Percentiles rank a stretch among this genome's conserved stretches.
phyloP scores from a whole-genome alignment of 2,888 invertebrate species.

The Platycheirus rosarum region DNA sequence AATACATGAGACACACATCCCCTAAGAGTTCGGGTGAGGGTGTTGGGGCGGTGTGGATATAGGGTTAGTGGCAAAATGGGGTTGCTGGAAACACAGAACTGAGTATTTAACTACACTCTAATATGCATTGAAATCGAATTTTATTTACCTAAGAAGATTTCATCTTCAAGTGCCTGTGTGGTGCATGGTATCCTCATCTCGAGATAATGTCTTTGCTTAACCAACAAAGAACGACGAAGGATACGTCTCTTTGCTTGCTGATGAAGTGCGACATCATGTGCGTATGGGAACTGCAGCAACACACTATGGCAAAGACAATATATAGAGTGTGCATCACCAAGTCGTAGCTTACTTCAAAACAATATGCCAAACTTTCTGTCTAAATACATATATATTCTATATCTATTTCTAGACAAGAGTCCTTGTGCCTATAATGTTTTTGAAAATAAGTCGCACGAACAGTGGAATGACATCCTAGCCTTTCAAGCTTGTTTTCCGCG shows the following conservation, averaged over 20 bases:
- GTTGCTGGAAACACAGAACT: constrained; percentile 28
- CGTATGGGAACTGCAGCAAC: background rate
- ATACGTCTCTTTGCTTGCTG: constrained; percentile 19
- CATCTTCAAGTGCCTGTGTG: constrained; percentile 42
- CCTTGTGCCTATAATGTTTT: too few species aligned
- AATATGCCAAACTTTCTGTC: constrained; percentile 24
- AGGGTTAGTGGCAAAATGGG: background rate
- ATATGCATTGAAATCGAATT: constrained; percentile 72
- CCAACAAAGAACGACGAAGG: constrained; percentile 25
- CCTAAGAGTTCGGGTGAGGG: background rate
- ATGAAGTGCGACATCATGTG: constrained; percentile 5
- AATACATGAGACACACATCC: background rate
- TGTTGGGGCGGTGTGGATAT: background rate
- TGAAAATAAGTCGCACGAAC: constrained; percentile 49
- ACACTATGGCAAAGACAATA: constrained; percentile 35
- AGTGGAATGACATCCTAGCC: constrained; percentile 60
- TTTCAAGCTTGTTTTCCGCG: constrained; percentile 46
- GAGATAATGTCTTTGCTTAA: constrained; percentile 63
- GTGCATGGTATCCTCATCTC: constrained; percentile 37
- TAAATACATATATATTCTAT: constrained; percentile 4
- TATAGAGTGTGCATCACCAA: constrained; percentile 26
- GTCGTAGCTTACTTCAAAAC: constrained; percentile 40
- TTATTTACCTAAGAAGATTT: constrained; percentile 68
- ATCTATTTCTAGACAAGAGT: too few species aligned
- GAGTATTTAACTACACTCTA: constrained; percentile 69